Evolutionary conservation across 1,140 invertebrate genomes (phyloP).

Genomic region (Ceratoteleas bidentatus): DNA sequence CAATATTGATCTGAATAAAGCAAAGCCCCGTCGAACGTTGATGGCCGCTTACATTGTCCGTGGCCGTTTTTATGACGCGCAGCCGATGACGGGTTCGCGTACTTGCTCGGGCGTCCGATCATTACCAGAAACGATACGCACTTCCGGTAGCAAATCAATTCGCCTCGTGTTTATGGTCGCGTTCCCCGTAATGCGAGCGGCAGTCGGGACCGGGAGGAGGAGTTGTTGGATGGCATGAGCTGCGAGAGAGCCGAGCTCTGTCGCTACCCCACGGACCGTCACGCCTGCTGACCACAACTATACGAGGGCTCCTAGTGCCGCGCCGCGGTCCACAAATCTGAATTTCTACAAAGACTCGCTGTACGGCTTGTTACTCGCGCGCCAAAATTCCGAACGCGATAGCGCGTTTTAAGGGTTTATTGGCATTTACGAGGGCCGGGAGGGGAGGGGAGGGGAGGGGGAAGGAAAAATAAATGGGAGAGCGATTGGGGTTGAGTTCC

Average conservation of each 20-base stretch:
- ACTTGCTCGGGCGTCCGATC: constrained; percentile 64
- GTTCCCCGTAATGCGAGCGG: constrained; percentile 74
- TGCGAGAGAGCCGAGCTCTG: constrained; percentile 62
- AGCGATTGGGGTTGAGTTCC: too few relatives aligned
- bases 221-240: constrained; percentile 69
- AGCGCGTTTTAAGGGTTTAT: too few relatives aligned
- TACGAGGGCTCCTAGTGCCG: constrained; percentile 71
- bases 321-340: constrained; percentile 56
- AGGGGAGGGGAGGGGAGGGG: too few relatives aligned
- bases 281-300: constrained; percentile 80
- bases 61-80: constrained; percentile 48
- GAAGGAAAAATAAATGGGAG: too few relatives aligned
- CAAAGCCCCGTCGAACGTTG: constrained; percentile 11
- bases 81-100: constrained; percentile 40
- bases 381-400: constrained; percentile 9
- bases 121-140: constrained; percentile 79
- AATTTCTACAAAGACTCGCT: constrained; percentile 53
- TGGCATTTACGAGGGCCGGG: too few relatives aligned
- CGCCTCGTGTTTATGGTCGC: constrained; percentile 79
- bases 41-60: constrained; percentile 20
- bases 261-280: constrained; percentile 78
- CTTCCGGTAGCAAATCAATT: constrained; percentile 81
- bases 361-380: constrained; percentile 22
- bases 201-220: constrained; percentile 68
- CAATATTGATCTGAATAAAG: too few relatives aligned